These are phyloP conservation scores for Notamacropus eugenii DNA, from an alignment of 2,797 vertebrate species.

Conservation along the genomic window DNA sequence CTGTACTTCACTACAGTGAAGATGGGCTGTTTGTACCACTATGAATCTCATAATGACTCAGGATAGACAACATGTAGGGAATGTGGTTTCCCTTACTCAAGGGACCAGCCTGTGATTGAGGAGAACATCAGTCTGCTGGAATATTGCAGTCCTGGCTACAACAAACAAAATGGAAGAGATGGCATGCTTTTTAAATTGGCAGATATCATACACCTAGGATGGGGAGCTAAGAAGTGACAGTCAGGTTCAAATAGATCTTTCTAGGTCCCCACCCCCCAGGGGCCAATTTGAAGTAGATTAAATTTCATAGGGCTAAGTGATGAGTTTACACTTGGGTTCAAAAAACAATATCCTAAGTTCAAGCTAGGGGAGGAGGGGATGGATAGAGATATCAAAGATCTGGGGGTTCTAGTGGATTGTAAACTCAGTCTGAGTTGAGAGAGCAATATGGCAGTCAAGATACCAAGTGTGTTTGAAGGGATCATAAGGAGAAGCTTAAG, in stretches of 20 bases:
- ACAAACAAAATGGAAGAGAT: neutral
- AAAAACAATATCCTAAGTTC: neutral
- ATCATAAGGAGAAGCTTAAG: neutral
- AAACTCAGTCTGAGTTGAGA: neutral
- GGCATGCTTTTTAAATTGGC: neutral
- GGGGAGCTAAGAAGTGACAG: neutral
- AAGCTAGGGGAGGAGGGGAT: neutral
- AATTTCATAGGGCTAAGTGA: neutral
- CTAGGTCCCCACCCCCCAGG: neutral
- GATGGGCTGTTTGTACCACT: constrained; percentile 60
- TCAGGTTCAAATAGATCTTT: neutral
- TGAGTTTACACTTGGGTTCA: neutral
- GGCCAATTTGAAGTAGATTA: neutral
- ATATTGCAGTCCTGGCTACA: neutral
- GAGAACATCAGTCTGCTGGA: neutral
- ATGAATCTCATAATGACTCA: constrained; percentile 48
- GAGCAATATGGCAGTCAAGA: neutral
- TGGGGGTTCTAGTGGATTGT: neutral
- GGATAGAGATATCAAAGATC: neutral
- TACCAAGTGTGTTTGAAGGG: neutral
- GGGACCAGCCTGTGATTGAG: neutral
- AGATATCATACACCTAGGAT: neutral
- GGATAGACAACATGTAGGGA: neutral
- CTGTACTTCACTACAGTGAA: constrained; percentile 57
- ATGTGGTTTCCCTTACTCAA: neutral